These are phyloP conservation scores for Dysidea cf. avara DNA, from an alignment of 37 sponge, comb jelly and placozoan species.

Conservation along the genomic window DNA sequence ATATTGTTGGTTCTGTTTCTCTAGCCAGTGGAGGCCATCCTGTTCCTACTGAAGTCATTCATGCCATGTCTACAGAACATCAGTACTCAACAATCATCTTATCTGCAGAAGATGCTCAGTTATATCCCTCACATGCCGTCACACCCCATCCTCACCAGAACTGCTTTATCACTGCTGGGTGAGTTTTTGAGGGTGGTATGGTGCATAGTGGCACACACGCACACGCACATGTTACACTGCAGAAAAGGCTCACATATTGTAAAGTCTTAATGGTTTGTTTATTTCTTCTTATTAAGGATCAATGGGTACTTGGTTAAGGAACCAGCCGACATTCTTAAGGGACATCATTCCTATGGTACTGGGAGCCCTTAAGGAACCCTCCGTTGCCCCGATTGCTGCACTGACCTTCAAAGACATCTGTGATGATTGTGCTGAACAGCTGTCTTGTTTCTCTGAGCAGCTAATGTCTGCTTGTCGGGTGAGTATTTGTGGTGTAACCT, in stretches of 20 bases:
- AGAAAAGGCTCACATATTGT: background rate
- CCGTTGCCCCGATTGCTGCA: slow-evolving; percentile 48
- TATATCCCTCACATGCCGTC: slow-evolving; percentile 57
- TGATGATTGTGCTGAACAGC: slow-evolving; percentile 50
- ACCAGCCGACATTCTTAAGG: slow-evolving; percentile 38
- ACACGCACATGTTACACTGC: slow-evolving; percentile 1
- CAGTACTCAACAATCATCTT: slow-evolving; percentile 38
- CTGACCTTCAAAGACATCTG: slow-evolving; percentile 72
- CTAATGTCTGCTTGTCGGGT: slow-evolving; percentile 56
- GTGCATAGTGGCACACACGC: background rate
- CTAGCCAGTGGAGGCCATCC: slow-evolving; percentile 54
- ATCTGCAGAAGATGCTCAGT: slow-evolving; percentile 34
- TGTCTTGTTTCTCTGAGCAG: slow-evolving; percentile 23
- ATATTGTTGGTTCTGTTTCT: background rate
- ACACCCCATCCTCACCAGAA: slow-evolving; percentile 48
- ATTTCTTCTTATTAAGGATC: slow-evolving; percentile 20
- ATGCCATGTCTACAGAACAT: slow-evolving; percentile 30
- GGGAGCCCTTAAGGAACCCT: slow-evolving; percentile 22
- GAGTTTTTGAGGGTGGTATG: background rate
- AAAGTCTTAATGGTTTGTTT: background rate
- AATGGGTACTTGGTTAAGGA: slow-evolving; percentile 53
- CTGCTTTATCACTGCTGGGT: slow-evolving; percentile 62
- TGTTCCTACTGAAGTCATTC: slow-evolving; percentile 64
- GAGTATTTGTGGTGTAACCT: background rate
- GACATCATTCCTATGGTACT: slow-evolving; percentile 56